These are phyloP conservation scores for Rugalucina vietnamica DNA, from an alignment of 2,888 invertebrate species.

Conservation along the genomic window DNA sequence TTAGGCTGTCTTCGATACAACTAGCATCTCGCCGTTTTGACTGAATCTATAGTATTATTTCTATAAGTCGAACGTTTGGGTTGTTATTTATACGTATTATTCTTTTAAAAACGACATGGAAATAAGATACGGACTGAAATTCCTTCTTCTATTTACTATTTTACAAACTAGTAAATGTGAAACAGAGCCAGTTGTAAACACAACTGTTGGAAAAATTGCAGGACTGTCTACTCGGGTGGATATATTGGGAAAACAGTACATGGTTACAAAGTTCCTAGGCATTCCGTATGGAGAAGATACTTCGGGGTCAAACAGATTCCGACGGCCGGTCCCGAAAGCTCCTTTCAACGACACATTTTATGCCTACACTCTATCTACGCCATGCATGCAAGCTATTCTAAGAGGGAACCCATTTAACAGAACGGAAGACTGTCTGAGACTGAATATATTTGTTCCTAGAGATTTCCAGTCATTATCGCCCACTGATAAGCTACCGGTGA, in stretches of 20 bases:
- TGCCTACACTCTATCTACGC: not conserved
- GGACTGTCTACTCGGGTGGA: slow-evolving; percentile 18
- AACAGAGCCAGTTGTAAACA: not conserved
- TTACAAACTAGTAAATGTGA: not conserved
- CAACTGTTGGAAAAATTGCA: slow-evolving; percentile 33
- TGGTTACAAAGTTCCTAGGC: slow-evolving; percentile 40
- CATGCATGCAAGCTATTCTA: slow-evolving; percentile 30
- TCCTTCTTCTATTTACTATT: not conserved
- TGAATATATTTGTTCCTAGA: slow-evolving; percentile 51
- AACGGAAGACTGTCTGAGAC: slow-evolving; percentile 50
- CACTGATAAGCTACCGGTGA: slow-evolving; percentile 32
- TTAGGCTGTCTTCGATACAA: not conserved
- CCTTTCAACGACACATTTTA: slow-evolving; percentile 26
- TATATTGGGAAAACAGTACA: slow-evolving; percentile 12
- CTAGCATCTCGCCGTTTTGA: not conserved
- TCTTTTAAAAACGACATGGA: not conserved
- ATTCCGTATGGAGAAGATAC: slow-evolving; percentile 56
- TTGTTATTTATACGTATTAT: not conserved
- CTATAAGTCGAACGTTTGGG: not conserved
- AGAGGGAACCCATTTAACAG: not conserved
- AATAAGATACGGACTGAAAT: not conserved
- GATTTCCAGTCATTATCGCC: not conserved
- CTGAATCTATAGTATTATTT: not conserved
- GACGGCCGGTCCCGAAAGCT: slow-evolving; percentile 40
- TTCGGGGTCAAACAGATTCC: slow-evolving; percentile 38